Percentiles rank a stretch among this genome's conserved stretches.
Conservation (phyloP, 2,113 vertebrate species). For the Hippopotamus amphibius region DNA sequence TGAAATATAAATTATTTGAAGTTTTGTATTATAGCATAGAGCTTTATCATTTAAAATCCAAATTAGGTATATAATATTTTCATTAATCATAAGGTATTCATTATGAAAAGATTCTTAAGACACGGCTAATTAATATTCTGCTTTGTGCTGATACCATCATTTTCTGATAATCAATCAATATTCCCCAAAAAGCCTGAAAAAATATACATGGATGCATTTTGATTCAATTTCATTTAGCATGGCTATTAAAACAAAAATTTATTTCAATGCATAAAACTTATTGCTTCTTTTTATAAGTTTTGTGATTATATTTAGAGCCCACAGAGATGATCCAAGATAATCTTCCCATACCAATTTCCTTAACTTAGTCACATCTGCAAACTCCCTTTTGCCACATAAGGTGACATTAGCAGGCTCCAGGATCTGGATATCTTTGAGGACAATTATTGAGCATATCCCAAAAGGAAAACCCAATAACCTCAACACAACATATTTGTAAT, state of each 20-base stretch:
- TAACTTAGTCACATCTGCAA: background rate
- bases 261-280: background rate
- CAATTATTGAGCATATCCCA: background rate
- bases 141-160: background rate
- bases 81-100: background rate
- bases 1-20: background rate
- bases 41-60: background rate
- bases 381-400: background rate
- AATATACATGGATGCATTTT: background rate
- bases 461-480: background rate
- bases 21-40: background rate
- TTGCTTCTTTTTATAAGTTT: background rate
- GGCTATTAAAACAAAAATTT: background rate
- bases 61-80: background rate
- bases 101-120: background rate
- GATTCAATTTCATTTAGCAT: background rate
- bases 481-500: background rate
- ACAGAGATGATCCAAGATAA: background rate
- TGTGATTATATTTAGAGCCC: background rate
- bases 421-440: too few species aligned
- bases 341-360: background rate
- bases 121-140: background rate
- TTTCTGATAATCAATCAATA: background rate
- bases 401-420: background rate
- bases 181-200: background rate